These are phyloP conservation scores for Melanotaenia trifasciata DNA, from an alignment of 2,797 vertebrate species.

Conservation along the genomic window DNA sequence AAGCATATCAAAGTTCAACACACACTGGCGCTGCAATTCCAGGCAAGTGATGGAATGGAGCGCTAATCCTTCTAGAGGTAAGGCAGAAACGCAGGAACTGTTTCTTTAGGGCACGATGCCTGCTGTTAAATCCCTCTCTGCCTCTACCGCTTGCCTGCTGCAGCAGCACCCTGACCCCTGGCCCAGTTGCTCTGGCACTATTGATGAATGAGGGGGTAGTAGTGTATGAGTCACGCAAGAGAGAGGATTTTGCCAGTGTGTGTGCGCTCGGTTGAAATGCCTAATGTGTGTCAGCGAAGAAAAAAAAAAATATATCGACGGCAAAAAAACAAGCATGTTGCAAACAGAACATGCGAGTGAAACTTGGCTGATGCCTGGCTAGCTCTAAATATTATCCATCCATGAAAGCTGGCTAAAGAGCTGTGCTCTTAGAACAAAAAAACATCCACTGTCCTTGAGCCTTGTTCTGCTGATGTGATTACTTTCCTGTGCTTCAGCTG, in stretches of 20 bases:
- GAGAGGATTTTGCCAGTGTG: constrained; percentile 26
- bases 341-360: background rate
- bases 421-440: background rate
- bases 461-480: background rate
- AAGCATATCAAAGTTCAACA: constrained; percentile 55
- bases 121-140: constrained; percentile 67
- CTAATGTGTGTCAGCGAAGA: constrained; percentile 19
- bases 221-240: constrained; percentile 57
- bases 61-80: constrained; percentile 64
- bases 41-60: constrained; percentile 58
- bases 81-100: constrained; percentile 34
- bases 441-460: background rate
- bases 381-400: background rate
- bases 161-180: constrained; percentile 64
- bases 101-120: constrained; percentile 63
- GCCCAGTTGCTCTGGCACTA: constrained; percentile 67
- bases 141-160: constrained; percentile 55
- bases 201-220: constrained; percentile 76
- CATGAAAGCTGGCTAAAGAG: background rate
- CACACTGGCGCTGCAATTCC: constrained; percentile 38
- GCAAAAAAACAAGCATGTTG: background rate
- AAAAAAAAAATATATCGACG: background rate
- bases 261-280: constrained; percentile 20
- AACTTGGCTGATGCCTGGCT: background rate
- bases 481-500: background rate